phyloP scores from a whole-genome alignment of 2,797 vertebrate genomes.

The Dipus sagitta region DNA sequence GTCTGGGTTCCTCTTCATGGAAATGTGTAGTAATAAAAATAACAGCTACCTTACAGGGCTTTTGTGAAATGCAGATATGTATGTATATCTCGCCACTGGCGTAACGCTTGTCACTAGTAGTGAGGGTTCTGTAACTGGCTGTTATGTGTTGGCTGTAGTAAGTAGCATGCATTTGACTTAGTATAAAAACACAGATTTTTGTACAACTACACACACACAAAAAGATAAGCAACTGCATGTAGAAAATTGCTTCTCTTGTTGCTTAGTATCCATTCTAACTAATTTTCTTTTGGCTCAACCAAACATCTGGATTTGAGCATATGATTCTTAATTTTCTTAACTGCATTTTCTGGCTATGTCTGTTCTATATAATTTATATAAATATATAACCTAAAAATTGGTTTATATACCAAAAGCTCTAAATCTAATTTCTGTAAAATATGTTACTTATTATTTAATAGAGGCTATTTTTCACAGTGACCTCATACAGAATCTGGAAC shows the following conservation, averaged over 20 bases:
- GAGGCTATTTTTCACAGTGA: constrained; percentile 36
- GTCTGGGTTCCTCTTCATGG: constrained; percentile 22
- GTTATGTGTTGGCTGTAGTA: background rate
- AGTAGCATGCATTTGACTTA: constrained; percentile 55
- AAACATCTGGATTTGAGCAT: constrained; percentile 34
- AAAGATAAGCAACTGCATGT: constrained; percentile 29
- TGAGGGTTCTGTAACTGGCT: constrained; percentile 15
- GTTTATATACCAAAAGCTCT: background rate
- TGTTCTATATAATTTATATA: constrained; percentile 45
- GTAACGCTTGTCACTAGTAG: background rate
- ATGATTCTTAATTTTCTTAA: constrained; percentile 58
- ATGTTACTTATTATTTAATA: constrained; percentile 54
- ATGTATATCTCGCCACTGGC: background rate
- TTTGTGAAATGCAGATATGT: constrained; percentile 24
- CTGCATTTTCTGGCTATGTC: constrained; percentile 47
- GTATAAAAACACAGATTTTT: constrained; percentile 48
- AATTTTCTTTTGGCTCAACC: constrained; percentile 32
- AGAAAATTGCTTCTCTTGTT: constrained; percentile 62
- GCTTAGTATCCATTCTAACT: constrained; percentile 17
- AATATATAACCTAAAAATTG: constrained; percentile 31
- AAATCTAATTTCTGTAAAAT: constrained; percentile 61
- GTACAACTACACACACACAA: background rate
- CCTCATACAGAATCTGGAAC: constrained; percentile 51
- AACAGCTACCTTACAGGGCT: background rate
- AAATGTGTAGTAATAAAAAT: constrained; percentile 50